Conservation (phyloP, 2,888 invertebrate genomes). For the Nephrocerus scutellatus region DNA sequence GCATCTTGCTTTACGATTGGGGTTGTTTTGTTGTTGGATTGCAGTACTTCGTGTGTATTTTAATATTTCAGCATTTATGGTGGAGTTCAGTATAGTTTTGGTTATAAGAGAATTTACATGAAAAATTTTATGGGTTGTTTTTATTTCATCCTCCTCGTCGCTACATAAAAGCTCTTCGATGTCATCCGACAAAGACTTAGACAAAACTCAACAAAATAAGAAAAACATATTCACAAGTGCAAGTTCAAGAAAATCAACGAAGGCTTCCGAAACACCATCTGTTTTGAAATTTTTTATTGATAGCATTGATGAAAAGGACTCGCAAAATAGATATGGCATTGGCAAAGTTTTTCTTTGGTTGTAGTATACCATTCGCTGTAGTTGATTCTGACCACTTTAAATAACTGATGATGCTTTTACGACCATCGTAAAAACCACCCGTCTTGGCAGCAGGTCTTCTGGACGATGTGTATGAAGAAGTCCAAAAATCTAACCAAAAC, state of each 20-base stretch:
- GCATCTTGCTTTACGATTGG: too few species aligned
- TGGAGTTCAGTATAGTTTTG: too few species aligned
- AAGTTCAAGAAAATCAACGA: conserved; percentile 56
- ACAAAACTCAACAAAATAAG: neutral
- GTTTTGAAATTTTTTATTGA: conserved; percentile 46
- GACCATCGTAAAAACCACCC: neutral
- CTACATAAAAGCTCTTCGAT: neutral
- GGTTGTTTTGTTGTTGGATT: too few species aligned
- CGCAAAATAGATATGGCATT: conserved; percentile 1
- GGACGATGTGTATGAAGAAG: neutral
- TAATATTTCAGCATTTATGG: too few species aligned
- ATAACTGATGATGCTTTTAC: neutral
- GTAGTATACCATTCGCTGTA: neutral
- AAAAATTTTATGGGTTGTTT: too few species aligned
- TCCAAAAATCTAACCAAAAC: neutral
- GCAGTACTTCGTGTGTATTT: too few species aligned
- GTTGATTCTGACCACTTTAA: conserved; percentile 2
- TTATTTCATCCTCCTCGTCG: neutral
- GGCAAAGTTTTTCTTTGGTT: conserved; percentile 3
- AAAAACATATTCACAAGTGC: neutral
- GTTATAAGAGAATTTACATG: too few species aligned
- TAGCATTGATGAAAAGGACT: conserved; percentile 58
- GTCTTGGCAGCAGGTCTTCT: too few species aligned
- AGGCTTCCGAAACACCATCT: conserved; percentile 56
- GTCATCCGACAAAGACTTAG: neutral